Conservation (phyloP, 1,140 invertebrate species). For the Rhizoglyphus robini region DNA sequence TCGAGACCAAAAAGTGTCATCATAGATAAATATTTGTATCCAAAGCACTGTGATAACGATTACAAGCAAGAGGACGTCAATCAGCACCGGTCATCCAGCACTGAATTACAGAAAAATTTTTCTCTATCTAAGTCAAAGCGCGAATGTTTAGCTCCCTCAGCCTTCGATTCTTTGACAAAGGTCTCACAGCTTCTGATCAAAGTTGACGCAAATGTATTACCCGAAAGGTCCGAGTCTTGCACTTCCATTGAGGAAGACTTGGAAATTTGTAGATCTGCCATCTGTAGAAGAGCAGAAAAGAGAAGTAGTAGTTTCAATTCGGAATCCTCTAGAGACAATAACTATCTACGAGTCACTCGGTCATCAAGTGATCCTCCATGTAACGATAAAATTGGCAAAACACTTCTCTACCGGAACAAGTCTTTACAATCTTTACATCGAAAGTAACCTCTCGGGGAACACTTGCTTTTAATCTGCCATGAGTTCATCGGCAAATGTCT, state of each 20-base stretch:
- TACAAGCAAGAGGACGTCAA: not conserved
- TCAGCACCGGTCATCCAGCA: not conserved
- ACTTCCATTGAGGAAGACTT: not conserved
- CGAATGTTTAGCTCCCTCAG: not conserved
- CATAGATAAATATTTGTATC: not conserved
- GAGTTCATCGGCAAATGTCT: no score
- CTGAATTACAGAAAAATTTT: not conserved
- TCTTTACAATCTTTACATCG: not conserved
- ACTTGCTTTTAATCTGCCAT: no score
- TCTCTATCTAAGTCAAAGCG: constrained; percentile 6
- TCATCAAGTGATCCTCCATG: not conserved
- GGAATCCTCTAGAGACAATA: not conserved
- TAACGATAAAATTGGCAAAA: not conserved
- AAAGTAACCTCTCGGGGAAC: no score
- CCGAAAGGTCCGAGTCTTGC: not conserved
- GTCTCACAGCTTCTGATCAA: not conserved
- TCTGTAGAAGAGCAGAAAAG: not conserved
- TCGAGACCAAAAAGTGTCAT: constrained; percentile 1
- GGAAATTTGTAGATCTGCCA: not conserved
- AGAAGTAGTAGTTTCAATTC: not conserved
- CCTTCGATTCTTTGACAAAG: not conserved
- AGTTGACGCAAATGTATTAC: not conserved
- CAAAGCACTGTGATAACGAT: not conserved
- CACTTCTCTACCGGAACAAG: not conserved
- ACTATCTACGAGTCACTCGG: not conserved